Percentiles rank a stretch among this genome's conserved stretches.
Conservation (phyloP, 2,888 invertebrate genomes). For the Xylota segnis region DNA sequence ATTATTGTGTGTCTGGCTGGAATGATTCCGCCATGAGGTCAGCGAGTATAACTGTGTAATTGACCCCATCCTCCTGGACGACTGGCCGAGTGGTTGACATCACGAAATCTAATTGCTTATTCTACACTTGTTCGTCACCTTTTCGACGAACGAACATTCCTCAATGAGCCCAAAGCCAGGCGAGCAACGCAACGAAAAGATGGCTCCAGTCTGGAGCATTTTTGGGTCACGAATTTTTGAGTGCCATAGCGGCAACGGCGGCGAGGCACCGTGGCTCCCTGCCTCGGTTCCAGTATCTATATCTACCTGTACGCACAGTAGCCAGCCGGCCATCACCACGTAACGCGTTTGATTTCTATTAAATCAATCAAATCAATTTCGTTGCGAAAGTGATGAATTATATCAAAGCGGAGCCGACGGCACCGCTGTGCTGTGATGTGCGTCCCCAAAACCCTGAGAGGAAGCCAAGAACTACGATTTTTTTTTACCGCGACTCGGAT, state of each 20-base stretch:
- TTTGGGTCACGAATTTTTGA: conserved; percentile 72
- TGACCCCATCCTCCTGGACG: conserved; percentile 48
- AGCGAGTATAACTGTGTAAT: conserved; percentile 72
- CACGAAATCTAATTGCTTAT: conserved; percentile 68
- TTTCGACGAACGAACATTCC: conserved; percentile 47
- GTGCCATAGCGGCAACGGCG: not conserved
- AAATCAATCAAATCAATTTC: conserved; percentile 77
- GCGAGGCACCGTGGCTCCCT: conserved; percentile 40
- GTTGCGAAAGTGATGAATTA: conserved; percentile 77
- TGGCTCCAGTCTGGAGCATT: conserved; percentile 49
- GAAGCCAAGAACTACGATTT: conserved; percentile 23
- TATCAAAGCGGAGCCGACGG: conserved; percentile 74
- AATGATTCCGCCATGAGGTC: conserved; percentile 63
- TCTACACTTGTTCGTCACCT: conserved; percentile 75
- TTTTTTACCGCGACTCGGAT: conserved; percentile 22
- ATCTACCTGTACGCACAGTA: conserved; percentile 48
- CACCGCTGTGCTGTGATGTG: conserved; percentile 8
- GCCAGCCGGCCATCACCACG: conserved; percentile 73
- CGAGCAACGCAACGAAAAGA: conserved; percentile 6
- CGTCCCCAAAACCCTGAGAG: conserved; percentile 58
- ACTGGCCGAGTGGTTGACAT: too few species aligned
- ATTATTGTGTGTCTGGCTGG: conserved; percentile 60
- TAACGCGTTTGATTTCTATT: conserved; percentile 77
- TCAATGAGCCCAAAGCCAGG: conserved; percentile 9
- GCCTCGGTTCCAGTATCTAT: conserved; percentile 10